phyloP scores from a whole-genome alignment of 1,140 invertebrate species.

The Drosophila rufa region DNA sequence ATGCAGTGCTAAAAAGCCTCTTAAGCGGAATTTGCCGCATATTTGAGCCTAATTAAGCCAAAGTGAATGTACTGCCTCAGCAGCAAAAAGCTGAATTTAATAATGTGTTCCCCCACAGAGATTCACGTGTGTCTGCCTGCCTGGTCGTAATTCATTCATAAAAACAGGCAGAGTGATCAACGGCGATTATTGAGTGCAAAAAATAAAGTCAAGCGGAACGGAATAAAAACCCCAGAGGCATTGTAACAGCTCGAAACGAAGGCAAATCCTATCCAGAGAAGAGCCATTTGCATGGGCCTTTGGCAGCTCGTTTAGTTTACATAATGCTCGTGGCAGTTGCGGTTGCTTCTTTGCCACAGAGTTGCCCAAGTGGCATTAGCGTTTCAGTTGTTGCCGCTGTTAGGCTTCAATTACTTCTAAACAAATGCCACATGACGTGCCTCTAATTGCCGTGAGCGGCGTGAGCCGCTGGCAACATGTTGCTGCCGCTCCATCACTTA shows the following conservation, averaged over 20 bases:
- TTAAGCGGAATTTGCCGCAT: constrained; percentile 32
- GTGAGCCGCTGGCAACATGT: constrained; percentile 54
- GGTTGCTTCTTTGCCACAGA: constrained; percentile 67
- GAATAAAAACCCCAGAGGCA: constrained; percentile 8
- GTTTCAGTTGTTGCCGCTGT: constrained; percentile 64
- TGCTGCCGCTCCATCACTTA: constrained; percentile 72
- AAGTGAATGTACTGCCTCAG: constrained; percentile 64
- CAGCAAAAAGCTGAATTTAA: constrained; percentile 13
- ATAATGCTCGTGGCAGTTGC: constrained; percentile 74
- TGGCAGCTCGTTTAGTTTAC: constrained; percentile 68
- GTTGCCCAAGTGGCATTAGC: constrained; percentile 74
- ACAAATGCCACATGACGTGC: constrained; percentile 79
- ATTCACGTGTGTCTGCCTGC: constrained; percentile 43
- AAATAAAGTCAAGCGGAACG: constrained; percentile 57
- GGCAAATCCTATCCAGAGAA: constrained; percentile 12
- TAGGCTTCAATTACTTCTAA: constrained; percentile 82
- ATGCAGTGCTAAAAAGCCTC: constrained; percentile 50
- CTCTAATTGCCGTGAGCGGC: constrained; percentile 67
- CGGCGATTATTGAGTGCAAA: constrained; percentile 53
- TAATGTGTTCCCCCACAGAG: background rate
- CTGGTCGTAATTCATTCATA: constrained; percentile 72
- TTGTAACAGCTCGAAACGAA: constrained; percentile 14
- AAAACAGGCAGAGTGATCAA: constrained; percentile 49
- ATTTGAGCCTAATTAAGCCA: constrained; percentile 27
- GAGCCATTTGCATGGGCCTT: constrained; percentile 66